phyloP scores from a whole-genome alignment of 2,797 vertebrate species.

The Pterois miles region DNA sequence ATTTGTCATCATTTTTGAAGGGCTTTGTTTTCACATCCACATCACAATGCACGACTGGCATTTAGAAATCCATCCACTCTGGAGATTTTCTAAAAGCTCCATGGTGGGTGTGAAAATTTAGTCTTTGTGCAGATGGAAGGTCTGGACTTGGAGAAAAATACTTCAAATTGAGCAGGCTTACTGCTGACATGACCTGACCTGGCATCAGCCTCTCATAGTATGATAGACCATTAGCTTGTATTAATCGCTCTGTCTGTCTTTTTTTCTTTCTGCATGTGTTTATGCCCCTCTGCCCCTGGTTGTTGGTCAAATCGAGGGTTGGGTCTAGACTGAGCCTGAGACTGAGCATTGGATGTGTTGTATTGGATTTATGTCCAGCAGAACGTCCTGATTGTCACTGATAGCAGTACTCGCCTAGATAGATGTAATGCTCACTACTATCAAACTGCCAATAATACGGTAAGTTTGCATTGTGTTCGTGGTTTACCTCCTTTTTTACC shows the following conservation, averaged over 20 bases:
- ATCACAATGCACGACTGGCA: not conserved
- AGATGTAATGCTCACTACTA: not conserved
- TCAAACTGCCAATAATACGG: not conserved
- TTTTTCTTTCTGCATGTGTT: not conserved
- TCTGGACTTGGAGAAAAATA: not conserved
- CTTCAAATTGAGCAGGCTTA: not conserved
- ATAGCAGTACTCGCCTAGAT: not conserved
- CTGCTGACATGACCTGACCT: slow-evolving; percentile 31
- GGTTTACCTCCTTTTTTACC: not conserved
- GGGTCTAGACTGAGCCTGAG: not conserved
- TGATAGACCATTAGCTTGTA: slow-evolving; percentile 73
- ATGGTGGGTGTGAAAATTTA: not conserved
- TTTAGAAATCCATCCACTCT: slow-evolving; percentile 1
- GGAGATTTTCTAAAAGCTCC: slow-evolving; percentile 5
- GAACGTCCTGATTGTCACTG: not conserved
- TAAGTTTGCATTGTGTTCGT: not conserved
- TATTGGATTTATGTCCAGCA: not conserved
- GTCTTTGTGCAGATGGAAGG: not conserved
- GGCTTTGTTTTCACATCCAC: slow-evolving; percentile 1
- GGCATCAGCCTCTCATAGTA: slow-evolving; percentile 51
- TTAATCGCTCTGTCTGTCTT: slow-evolving; percentile 35
- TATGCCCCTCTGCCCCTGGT: not conserved
- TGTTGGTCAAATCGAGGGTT: slow-evolving; percentile 3
- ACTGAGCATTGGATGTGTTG: not conserved
- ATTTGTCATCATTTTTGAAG: slow-evolving; percentile 4